These are phyloP conservation scores for Branchipolynoe longqiensis DNA, from an alignment of 2,888 invertebrate species.

Conservation along the genomic window DNA sequence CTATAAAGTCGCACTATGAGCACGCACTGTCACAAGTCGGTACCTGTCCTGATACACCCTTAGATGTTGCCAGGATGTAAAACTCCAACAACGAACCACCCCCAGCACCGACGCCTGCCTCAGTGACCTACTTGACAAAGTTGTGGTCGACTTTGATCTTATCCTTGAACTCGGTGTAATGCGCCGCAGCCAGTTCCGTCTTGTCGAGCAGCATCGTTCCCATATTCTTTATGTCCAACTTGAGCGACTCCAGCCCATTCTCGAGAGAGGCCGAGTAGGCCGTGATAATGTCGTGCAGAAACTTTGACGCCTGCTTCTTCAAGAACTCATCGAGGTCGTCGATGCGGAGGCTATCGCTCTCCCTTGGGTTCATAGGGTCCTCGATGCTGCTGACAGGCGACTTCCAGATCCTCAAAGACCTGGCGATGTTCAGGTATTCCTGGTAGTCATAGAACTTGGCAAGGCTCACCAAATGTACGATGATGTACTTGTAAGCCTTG, in stretches of 20 bases:
- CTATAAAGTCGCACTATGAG: too few relatives aligned
- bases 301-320: neutral
- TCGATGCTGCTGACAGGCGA: constrained; percentile 19
- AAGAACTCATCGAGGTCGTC: constrained; percentile 2
- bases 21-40: too few relatives aligned
- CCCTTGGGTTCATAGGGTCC: constrained; percentile 26
- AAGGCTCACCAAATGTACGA: neutral
- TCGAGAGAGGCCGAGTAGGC: neutral
- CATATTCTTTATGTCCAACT: neutral
- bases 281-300: neutral
- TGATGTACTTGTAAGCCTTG: neutral
- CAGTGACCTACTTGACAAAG: neutral
- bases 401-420: constrained; percentile 10
- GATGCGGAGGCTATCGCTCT: constrained; percentile 24
- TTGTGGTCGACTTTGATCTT: neutral
- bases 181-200: neutral
- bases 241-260: neutral
- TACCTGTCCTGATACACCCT: neutral
- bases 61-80: neutral
- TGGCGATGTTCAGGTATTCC: neutral
- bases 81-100: neutral
- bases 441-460: neutral
- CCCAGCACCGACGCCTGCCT: neutral
- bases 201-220: neutral
- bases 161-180: neutral